Conservation (phyloP, 2,888 invertebrate species). For the Gymnocheta viridis region DNA sequence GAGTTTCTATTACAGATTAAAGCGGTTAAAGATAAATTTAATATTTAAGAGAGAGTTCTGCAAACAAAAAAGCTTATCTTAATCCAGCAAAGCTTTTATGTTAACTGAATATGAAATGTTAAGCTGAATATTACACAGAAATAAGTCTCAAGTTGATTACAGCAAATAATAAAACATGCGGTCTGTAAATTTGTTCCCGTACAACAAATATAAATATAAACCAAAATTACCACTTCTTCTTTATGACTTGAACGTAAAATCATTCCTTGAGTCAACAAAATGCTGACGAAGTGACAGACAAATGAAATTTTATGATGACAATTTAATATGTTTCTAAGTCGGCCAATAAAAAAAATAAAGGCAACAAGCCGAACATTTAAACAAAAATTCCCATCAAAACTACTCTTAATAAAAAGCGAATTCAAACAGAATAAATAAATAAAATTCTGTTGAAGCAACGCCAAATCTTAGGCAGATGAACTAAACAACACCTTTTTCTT, state of each 20-base stretch:
- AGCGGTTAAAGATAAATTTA: background rate
- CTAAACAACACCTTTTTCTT: background rate
- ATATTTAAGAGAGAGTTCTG: background rate
- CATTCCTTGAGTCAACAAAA: background rate
- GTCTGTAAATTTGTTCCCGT: background rate
- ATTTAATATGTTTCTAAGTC: constrained; percentile 11
- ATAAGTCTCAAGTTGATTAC: no score
- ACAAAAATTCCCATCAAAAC: background rate
- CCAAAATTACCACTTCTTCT: no score
- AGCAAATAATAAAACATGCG: no score
- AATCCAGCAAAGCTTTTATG: background rate
- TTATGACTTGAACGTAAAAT: background rate
- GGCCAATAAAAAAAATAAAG: background rate
- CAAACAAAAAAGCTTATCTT: background rate
- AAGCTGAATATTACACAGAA: no score
- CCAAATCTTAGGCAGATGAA: background rate
- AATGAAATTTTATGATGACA: constrained; percentile 38
- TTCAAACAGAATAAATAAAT: background rate
- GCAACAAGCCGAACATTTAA: background rate
- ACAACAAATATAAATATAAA: no score
- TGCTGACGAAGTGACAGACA: background rate
- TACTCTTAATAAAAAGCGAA: background rate
- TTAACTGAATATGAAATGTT: no score
- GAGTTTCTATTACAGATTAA: background rate
- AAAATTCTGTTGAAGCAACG: background rate